These are phyloP conservation scores for Octopus bimaculoides DNA, from an alignment of 1,140 invertebrate genomes.

Conservation along the genomic window DNA sequence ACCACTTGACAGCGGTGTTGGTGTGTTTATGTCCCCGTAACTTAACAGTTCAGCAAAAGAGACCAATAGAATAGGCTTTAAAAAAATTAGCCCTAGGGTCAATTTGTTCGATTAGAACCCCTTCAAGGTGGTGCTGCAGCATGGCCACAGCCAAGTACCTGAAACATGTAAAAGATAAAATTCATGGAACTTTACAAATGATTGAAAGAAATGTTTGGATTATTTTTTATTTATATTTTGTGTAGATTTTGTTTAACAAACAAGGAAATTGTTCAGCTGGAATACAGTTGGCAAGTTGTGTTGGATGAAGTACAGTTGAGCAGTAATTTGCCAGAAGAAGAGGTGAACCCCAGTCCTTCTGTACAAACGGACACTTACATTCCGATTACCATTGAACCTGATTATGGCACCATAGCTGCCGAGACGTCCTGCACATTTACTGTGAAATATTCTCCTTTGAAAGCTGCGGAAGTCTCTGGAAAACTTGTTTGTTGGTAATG, in stretches of 20 bases:
- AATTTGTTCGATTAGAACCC: no score
- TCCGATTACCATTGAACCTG: constrained; percentile 53
- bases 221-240: constrained; percentile 6
- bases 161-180: no score
- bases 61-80: no score
- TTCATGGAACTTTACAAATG: no score
- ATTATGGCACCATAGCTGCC: constrained; percentile 46
- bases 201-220: no score
- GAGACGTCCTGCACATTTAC: constrained; percentile 47
- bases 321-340: not conserved
- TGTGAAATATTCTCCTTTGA: constrained; percentile 57
- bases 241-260: constrained; percentile 49
- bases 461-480: constrained; percentile 55
- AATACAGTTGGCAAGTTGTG: constrained; percentile 54
- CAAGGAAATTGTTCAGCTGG: constrained; percentile 48
- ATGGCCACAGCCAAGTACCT: no score
- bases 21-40: no score
- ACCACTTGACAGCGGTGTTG: no score
- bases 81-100: no score
- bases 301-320: constrained; percentile 42
- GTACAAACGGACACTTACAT: constrained; percentile 32
- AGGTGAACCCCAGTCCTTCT: not conserved
- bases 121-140: no score
- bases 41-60: no score
- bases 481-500: constrained; percentile 52